These are phyloP conservation scores for Artibeus jamaicensis DNA, from an alignment of 2,797 vertebrate genomes.

Conservation along the genomic window DNA sequence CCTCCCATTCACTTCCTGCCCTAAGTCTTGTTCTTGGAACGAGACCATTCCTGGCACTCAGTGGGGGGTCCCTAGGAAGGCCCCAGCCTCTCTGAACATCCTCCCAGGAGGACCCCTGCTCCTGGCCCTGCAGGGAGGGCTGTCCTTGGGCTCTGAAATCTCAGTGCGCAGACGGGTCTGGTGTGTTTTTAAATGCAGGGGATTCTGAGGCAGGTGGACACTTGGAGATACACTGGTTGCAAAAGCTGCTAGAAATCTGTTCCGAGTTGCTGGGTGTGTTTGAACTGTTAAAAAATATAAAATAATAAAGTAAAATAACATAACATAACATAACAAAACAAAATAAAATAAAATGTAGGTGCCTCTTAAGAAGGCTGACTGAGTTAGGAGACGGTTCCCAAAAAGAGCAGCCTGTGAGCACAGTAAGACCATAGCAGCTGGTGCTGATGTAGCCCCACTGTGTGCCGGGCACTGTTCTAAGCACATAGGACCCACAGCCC, in stretches of 20 bases:
- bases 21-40: background rate
- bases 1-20: background rate
- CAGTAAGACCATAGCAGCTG: background rate
- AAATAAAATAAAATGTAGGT: background rate
- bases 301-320: background rate
- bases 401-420: background rate
- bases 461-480: background rate
- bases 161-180: background rate
- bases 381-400: background rate
- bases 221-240: background rate
- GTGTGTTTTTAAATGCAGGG: background rate
- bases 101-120: background rate
- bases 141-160: background rate
- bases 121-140: background rate
- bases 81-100: too few species aligned
- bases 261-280: background rate
- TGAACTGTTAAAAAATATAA: background rate
- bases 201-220: background rate
- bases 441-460: background rate
- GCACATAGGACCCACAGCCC: background rate
- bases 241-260: background rate
- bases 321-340: too few species aligned
- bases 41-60: background rate
- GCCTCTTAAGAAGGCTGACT: background rate
- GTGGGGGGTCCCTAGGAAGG: background rate